Conservation (phyloP, 2,797 vertebrate species). For the Heterohyrax brucei region DNA sequence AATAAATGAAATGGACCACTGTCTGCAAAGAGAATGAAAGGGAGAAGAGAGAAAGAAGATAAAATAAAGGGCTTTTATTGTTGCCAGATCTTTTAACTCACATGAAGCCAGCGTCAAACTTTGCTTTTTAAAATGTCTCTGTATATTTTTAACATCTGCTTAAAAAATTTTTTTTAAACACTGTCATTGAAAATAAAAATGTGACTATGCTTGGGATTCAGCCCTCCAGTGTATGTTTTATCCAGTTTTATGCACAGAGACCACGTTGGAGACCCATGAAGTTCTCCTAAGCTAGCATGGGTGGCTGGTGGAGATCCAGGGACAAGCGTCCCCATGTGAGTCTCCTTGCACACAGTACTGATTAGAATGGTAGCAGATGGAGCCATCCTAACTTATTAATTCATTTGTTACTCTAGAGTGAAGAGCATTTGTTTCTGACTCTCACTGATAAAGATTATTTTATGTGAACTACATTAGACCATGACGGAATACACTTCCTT, state of each 20-base stretch:
- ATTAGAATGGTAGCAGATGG: slow-evolving; percentile 28
- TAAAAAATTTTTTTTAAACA: background rate
- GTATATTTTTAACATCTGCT: background rate
- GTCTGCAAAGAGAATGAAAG: slow-evolving; percentile 16
- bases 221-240: background rate
- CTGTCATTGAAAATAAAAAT: slow-evolving; percentile 10
- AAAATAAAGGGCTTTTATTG: background rate
- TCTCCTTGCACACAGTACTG: background rate
- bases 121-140: slow-evolving; percentile 1
- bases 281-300: background rate
- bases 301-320: no score
- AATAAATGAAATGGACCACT: slow-evolving; percentile 11
- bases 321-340: background rate
- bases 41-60: background rate
- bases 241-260: background rate
- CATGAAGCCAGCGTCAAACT: background rate
- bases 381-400: background rate
- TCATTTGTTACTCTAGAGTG: background rate
- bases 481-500: background rate
- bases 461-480: background rate
- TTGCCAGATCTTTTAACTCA: background rate
- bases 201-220: background rate
- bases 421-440: slow-evolving; percentile 34
- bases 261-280: no score
- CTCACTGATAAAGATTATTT: slow-evolving; percentile 25